A percentile compares a stretch with the other conserved stretches of the same genome.
These are phyloP conservation scores for Castor canadensis DNA, from an alignment of 2,113 vertebrate species.

Conservation along the genomic window DNA sequence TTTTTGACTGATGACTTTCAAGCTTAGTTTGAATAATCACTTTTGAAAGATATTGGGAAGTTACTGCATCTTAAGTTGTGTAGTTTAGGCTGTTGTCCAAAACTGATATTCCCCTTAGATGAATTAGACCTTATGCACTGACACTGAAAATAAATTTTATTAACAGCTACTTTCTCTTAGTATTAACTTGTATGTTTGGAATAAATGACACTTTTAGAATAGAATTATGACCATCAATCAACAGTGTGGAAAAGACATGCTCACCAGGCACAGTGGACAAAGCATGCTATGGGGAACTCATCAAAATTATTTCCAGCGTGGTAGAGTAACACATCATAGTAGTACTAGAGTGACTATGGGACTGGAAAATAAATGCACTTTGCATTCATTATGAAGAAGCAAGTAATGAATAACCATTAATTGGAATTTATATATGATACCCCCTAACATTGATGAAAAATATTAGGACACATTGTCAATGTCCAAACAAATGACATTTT, in stretches of 20 bases:
- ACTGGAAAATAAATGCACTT: constrained; percentile 21
- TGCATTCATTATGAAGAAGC: not conserved
- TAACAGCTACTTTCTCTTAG: not conserved
- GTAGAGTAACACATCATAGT: not conserved
- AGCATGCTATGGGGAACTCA: not conserved
- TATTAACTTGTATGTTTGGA: constrained; percentile 23
- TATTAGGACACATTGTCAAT: not conserved
- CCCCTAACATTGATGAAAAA: not conserved
- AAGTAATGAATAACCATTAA: not conserved
- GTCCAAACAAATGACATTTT: not conserved
- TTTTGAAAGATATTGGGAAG: not conserved
- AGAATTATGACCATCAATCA: not conserved
- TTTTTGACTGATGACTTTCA: not conserved
- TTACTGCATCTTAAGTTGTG: not conserved
- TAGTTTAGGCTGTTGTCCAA: not conserved
- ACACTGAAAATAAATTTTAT: constrained; percentile 50
- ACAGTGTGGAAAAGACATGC: not conserved
- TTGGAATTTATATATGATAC: constrained; percentile 3
- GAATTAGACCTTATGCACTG: not conserved
- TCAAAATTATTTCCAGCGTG: not conserved
- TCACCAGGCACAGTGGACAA: not conserved
- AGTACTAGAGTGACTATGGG: not conserved
- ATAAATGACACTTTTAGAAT: not conserved
- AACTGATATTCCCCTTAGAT: not conserved
- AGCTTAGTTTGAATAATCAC: not conserved